Conservation (phyloP, 2,888 invertebrate genomes). For the Orgyia antiqua region DNA sequence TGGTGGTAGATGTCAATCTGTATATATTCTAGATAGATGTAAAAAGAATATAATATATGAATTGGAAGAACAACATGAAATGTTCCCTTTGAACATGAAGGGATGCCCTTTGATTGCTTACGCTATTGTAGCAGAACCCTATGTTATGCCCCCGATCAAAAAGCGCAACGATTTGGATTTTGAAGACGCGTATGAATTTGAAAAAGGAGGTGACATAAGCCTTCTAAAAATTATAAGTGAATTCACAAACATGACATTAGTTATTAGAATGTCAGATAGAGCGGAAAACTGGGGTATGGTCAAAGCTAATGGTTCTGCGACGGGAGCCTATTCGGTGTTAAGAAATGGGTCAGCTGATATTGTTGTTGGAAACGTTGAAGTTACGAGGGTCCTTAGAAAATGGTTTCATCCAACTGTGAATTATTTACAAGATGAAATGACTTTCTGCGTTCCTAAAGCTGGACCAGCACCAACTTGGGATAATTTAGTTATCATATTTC, state of each 20-base stretch:
- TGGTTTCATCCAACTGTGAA: conserved; percentile 69
- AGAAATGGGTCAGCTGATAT: conserved; percentile 54
- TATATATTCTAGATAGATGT: conserved; percentile 62
- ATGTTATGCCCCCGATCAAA: conserved; percentile 59
- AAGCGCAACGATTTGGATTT: conserved; percentile 41
- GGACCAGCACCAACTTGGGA: conserved; percentile 64
- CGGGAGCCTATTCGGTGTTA: conserved; percentile 53
- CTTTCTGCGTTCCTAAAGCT: conserved; percentile 66
- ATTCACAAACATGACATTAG: conserved; percentile 65
- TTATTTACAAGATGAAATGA: conserved; percentile 72
- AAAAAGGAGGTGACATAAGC: conserved; percentile 63
- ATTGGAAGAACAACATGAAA: conserved; percentile 43
- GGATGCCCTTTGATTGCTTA: conserved; percentile 64
- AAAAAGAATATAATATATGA: conserved; percentile 43
- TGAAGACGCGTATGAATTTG: conserved; percentile 54
- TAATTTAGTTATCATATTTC: conserved; percentile 67
- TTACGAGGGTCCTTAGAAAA: conserved; percentile 56
- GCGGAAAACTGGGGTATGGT: conserved; percentile 65
- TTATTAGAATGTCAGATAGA: conserved; percentile 51
- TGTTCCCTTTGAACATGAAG: conserved; percentile 61
- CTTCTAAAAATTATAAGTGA: conserved; percentile 65
- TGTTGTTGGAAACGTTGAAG: conserved; percentile 69
- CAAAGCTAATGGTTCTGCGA: conserved; percentile 50
- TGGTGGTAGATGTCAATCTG: conserved; percentile 55
- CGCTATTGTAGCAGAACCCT: conserved; percentile 65